Evolutionary conservation across 30 jellyfish, hydroid and myxozoan genomes (phyloP).

Genomic region (Thelohanellus kitauei): DNA sequence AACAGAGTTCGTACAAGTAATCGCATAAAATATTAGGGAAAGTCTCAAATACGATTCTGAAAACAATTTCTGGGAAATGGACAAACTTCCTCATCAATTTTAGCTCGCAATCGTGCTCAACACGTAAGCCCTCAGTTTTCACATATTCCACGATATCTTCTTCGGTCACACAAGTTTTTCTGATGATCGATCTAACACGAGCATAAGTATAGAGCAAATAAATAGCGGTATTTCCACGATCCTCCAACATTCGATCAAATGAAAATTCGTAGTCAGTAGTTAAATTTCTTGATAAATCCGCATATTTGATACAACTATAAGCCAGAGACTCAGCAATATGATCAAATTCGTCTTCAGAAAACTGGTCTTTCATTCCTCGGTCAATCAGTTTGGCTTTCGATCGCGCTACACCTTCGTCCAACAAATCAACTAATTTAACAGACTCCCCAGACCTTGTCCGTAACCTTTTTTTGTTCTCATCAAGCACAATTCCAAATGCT

Average conservation of each 20-base stretch:
- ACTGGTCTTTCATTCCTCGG: constrained; percentile 21
- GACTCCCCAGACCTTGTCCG: constrained; percentile 95
- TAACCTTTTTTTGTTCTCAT: constrained; percentile 81
- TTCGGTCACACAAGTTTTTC: neutral
- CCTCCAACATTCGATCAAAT: constrained; percentile 82
- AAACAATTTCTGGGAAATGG: constrained; percentile 33
- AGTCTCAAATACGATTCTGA: constrained; percentile 25
- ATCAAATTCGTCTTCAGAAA: constrained; percentile 30
- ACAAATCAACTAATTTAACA: constrained; percentile 30
- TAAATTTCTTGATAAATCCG: constrained; percentile 56
- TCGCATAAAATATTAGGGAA: constrained; percentile 50
- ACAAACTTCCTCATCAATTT: constrained; percentile 28
- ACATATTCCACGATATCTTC: neutral
- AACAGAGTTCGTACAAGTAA: constrained; percentile 44
- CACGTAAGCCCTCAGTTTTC: constrained; percentile 6
- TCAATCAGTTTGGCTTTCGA: constrained; percentile 46
- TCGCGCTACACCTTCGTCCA: constrained; percentile 71
- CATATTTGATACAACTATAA: constrained; percentile 67
- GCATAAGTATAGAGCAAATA: constrained; percentile 50
- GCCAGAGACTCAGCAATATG: constrained; percentile 66
- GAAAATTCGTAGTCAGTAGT: constrained; percentile 80
- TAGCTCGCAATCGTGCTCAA: constrained; percentile 40
- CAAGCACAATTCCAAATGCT: constrained; percentile 86
- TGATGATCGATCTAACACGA: constrained; percentile 19
- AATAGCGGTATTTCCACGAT: constrained; percentile 79